Evolutionary conservation across 2,888 invertebrate species (phyloP), one percentile per base, ranked within the genome.

Genomic region (Bembecia ichneumoniformis): DNA sequence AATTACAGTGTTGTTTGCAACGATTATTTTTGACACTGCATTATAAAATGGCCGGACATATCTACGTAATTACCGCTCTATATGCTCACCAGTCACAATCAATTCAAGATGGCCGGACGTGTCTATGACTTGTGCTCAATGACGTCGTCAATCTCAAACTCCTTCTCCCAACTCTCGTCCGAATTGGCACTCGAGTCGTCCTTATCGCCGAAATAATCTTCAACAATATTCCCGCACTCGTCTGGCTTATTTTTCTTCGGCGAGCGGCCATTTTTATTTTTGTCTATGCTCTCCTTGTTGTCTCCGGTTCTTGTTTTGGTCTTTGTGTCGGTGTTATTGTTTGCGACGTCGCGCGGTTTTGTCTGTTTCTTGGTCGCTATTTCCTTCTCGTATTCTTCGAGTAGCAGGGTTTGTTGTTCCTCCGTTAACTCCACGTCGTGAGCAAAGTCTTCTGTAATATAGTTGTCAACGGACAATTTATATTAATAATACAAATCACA

Each of bases 371-470:
- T 86, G 16, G 72, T 70, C 0, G 82, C 67, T 40, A 89, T 90
- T 71, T 93, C 92, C 52, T 84, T 89, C 68, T 93, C 92, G 68
- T 92, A 93, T 64, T 92, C 90, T 64, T 91, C 90, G 62, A 92
- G 74, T 49, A 92, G 81, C 60, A 91, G 77, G 3, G 83, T 92
- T 69, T 92, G 92, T 63, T 92, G 90, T 74, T 92, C 92, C 74
- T 92, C 92, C 3, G 92, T 90, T 49, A 93, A 74, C 74, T 92
- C 92, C 51, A 92, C 87, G 70, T 91, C 89, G 58, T 87, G 77
- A 43, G 90, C 88, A 77, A 92, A 91, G 70, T 91, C 91, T 79
- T 91, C 91, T 89, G 81, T 57, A 82, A 76, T 67, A 28, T 28
- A 28, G 9, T 28, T n/a, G n/a, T n/a, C n/a, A n/a, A n/a, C n/a